phyloP scores from a whole-genome alignment of 2,797 vertebrate genomes.

The Lophotriccus pileatus region DNA sequence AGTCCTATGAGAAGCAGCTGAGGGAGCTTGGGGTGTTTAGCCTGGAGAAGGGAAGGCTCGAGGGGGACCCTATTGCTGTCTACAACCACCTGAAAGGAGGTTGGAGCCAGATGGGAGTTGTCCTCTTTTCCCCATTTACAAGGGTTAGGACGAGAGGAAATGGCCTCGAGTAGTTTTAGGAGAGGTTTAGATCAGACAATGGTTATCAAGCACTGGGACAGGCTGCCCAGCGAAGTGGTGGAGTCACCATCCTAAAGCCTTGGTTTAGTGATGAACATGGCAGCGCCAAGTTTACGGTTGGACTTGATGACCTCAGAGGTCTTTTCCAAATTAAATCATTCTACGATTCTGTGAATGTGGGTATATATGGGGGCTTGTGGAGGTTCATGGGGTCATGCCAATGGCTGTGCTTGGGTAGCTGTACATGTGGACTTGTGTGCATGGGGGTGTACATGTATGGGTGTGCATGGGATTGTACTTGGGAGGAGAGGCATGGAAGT shows the following conservation, averaged over 20 bases:
- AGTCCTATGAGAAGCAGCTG: background rate
- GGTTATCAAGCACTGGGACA: background rate
- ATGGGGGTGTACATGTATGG: accelerated
- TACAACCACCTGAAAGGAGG: background rate
- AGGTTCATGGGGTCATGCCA: background rate
- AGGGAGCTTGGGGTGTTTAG: background rate
- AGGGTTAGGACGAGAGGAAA: background rate
- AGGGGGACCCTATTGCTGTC: background rate
- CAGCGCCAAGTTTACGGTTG: background rate
- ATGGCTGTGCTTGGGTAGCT: background rate
- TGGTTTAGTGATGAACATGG: background rate
- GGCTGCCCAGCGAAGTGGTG: background rate
- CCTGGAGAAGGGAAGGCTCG: background rate
- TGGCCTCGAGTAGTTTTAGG: background rate
- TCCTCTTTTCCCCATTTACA: background rate
- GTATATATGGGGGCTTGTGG: accelerated
- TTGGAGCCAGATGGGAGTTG: background rate
- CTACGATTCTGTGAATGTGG: background rate
- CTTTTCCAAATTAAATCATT: background rate
- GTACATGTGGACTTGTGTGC: accelerated
- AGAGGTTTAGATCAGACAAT: background rate
- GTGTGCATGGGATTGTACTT: too few species aligned
- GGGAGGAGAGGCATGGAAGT: background rate
- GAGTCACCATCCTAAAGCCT: background rate
- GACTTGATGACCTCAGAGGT: background rate